These are phyloP conservation scores for Myathropa florea DNA, from an alignment of 2,888 invertebrate genomes.

Conservation along the genomic window DNA sequence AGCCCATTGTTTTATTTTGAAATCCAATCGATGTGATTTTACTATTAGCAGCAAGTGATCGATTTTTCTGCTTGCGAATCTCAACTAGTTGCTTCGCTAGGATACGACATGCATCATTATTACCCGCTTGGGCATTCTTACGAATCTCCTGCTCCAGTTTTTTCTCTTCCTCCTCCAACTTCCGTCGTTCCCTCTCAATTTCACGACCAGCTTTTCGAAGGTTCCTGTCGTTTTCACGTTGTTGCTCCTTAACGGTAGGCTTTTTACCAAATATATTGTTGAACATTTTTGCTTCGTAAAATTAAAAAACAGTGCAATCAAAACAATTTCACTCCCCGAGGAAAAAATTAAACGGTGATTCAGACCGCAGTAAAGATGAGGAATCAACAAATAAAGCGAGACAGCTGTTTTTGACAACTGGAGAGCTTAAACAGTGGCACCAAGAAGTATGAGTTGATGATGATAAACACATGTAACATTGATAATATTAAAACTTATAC, in stretches of 20 bases:
- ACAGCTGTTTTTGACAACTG: conserved; percentile 39
- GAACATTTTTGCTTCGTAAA: conserved; percentile 74
- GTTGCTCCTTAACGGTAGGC: conserved; percentile 88
- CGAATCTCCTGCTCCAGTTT: conserved; percentile 95
- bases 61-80: conserved; percentile 92
- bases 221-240: conserved; percentile 90
- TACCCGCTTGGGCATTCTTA: conserved; percentile 92
- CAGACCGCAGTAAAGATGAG: conserved; percentile 3
- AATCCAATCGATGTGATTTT: conserved; percentile 89
- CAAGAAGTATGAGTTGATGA: conserved; percentile 3
- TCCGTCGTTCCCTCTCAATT: conserved; percentile 89
- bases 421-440: neutral
- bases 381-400: conserved; percentile 28
- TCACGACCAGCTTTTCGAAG: conserved; percentile 91
- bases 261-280: conserved; percentile 84
- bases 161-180: conserved; percentile 93
- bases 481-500: too few relatives aligned
- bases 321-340: neutral
- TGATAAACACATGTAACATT: too few relatives aligned
- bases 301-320: neutral
- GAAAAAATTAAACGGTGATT: conserved; percentile 26
- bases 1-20: conserved; percentile 94
- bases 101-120: conserved; percentile 90
- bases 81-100: conserved; percentile 94
- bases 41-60: conserved; percentile 90